Evolutionary conservation across 1,140 invertebrate genomes (phyloP), one percentile per base, ranked within the genome.

Genomic region (Brachionus asplanchnoidis): DNA sequence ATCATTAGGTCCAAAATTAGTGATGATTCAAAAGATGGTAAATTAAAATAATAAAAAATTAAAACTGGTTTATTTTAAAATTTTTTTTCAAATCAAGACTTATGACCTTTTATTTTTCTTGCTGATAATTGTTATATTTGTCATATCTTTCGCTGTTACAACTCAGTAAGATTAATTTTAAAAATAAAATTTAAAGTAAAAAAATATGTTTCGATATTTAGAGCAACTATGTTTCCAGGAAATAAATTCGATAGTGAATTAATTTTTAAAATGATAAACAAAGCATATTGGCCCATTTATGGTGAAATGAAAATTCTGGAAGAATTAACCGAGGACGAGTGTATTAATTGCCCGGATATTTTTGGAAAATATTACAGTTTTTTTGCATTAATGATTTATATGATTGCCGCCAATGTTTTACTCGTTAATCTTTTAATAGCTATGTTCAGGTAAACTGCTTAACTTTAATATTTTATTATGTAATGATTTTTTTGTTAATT

Each of bases 21-120:
- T 89, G 60, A 89, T 89, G 88, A 89, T 89, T 23, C 85, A 85
- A 28, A 88, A 86, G 86, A 89, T 89, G 89, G 89, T 89, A 86
- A 86, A 85, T 36, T 5, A 36, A 36, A 36, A 36, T 3, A 36
- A 3, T 36, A 36, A 5, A n/a, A n/a, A n/a, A n/a, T n/a, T n/a
- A n/a, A n/a, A n/a, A 36, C 1, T 36, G 4, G 7, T 36, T 36
- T 17, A 75, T 44, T 75, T 40, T 5, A n/a, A 36, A 28, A 36
- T 32, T 23, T 36, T 68, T 75, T 75, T 46, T 40, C 5, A 36
- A 36, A 17, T 75, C 12, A 75, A 80, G 78, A 12, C 66, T 5
- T 82, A 77, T 36, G 73, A 77, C 28, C 26, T 77, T 2, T 2
- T 77, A 11, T 77, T 77, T 28, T 77, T 77, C 12, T 23, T 77